Evolutionary conservation across 2,888 invertebrate species (phyloP), one percentile per base, ranked within the genome.

Genomic region (Trissolcus japonicus): DNA sequence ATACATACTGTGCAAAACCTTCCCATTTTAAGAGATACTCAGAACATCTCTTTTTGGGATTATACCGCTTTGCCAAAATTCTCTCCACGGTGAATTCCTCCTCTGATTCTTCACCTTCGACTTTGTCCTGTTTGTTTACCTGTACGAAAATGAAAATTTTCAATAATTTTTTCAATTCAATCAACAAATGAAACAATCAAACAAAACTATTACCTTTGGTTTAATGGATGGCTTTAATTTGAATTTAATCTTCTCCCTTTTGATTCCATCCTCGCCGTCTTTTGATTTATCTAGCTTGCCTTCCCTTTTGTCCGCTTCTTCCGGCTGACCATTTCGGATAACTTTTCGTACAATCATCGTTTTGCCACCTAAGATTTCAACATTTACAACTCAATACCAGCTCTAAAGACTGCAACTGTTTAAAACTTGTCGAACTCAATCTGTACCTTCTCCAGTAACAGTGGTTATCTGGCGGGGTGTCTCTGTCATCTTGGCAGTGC

Each of bases 21-120:
- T 95, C 95, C 96, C 96, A 96, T 88, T 96, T 96, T 59, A 96
- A 92, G 83, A 95, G 90, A 89, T 95, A 96, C 89, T 96, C 96
- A 80, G 94, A 94, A 83, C 93, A 93, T 86, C 94, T 94, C 79
- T 92, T 92, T 81, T 90, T 91, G 6, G 95, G 94, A 90, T 95
- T 96, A 88, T 94, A 95, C 51, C 96, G 91, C 89, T 95, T 95
- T 35, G 95, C 95, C 55, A 95, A 91, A 77, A 96, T 95, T 90
- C 94, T 95, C 87, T 96, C 96, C 0, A 96, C 95, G 0, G 92
- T 92, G 85, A 92, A 94, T 86, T 95, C 95, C 73, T 93, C 92
- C 11, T 92, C 86, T 14, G 85, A 86, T 19, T 85, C 85, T 9
- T 81, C 81, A 6, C 76, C 80, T 13, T 81, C 82, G 0, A 14